Percentiles rank a stretch among this genome's conserved stretches.
phyloP scores from a whole-genome alignment of 2,113 vertebrate species.

The Plotosus lineatus region DNA sequence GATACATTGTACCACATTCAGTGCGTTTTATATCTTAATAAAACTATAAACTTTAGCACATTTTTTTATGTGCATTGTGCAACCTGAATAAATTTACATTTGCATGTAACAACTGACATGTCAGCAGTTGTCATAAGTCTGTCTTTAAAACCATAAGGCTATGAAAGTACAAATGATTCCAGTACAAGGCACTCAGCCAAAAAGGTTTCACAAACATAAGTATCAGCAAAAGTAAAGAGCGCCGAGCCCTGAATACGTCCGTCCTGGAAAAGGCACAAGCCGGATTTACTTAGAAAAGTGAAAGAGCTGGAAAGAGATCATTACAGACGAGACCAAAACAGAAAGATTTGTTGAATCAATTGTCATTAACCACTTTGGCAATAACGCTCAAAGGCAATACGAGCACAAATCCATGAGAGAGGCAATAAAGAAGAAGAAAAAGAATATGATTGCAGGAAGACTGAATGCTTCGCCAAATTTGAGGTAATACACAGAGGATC shows the following conservation, averaged over 20 bases:
- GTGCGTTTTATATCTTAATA: neutral
- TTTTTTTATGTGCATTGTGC: neutral
- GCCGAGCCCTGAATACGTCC: conserved; percentile 25
- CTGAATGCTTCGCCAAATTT: conserved; percentile 16
- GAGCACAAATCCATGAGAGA: neutral
- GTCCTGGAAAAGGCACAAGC: neutral
- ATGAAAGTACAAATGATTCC: conserved; percentile 21
- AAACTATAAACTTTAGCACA: neutral
- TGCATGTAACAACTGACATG: neutral
- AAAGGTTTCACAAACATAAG: conserved; percentile 30
- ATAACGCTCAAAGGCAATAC: neutral
- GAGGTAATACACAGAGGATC: conserved; percentile 29
- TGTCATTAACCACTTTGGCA: conserved; percentile 29
- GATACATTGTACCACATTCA: neutral
- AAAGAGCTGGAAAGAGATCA: neutral
- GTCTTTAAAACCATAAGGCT: conserved; percentile 31
- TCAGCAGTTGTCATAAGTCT: neutral
- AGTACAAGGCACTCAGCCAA: conserved; percentile 15
- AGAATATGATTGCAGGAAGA: conserved; percentile 27
- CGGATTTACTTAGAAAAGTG: neutral
- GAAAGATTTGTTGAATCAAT: neutral
- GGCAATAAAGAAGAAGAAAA: neutral
- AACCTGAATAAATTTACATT: neutral
- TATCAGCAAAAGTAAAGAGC: conserved; percentile 36
- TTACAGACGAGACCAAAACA: neutral